Percentiles rank a stretch among this genome's conserved stretches.
Evolutionary conservation across 2,797 vertebrate species (phyloP).

Genomic region (Phataginus tetradactyla): DNA sequence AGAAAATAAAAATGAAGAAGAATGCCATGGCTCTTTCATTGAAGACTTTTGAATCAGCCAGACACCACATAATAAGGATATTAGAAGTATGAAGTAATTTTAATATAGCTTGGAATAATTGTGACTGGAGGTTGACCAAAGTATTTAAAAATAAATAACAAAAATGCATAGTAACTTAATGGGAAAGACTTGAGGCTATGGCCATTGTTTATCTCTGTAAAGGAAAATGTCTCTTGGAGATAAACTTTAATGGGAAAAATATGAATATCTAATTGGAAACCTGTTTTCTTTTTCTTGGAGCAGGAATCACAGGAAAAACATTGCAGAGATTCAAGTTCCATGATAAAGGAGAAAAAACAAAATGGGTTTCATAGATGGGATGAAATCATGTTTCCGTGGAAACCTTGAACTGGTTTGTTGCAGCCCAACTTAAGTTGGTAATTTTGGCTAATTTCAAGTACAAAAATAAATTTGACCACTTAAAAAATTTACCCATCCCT

Average conservation of each 20-base stretch:
- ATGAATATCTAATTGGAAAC: constrained; percentile 72
- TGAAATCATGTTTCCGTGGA: constrained; percentile 84
- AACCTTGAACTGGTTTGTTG: constrained; percentile 66
- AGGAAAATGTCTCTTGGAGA: constrained; percentile 28
- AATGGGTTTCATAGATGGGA: constrained; percentile 59
- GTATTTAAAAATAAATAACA: constrained; percentile 39
- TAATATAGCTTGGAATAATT: constrained; percentile 33
- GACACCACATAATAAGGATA: not conserved
- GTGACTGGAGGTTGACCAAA: not conserved
- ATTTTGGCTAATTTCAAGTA: constrained; percentile 59
- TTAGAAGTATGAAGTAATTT: constrained; percentile 53
- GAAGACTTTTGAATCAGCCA: constrained; percentile 19
- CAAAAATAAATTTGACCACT: constrained; percentile 68
- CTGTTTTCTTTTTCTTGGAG: constrained; percentile 81
- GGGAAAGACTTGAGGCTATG: not conserved
- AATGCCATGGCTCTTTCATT: not conserved
- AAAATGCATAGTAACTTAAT: constrained; percentile 1
- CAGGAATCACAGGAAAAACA: constrained; percentile 66
- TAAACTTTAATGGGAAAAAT: constrained; percentile 40
- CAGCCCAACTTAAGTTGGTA: constrained; percentile 70
- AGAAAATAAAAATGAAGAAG: constrained; percentile 44
- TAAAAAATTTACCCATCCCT: constrained; percentile 62
- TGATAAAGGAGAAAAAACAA: constrained; percentile 84
- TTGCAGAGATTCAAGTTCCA: constrained; percentile 78
- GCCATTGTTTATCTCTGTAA: constrained; percentile 20